Evolutionary conservation across 2,888 invertebrate genomes (phyloP).

Genomic region (Drosophila sordidula): DNA sequence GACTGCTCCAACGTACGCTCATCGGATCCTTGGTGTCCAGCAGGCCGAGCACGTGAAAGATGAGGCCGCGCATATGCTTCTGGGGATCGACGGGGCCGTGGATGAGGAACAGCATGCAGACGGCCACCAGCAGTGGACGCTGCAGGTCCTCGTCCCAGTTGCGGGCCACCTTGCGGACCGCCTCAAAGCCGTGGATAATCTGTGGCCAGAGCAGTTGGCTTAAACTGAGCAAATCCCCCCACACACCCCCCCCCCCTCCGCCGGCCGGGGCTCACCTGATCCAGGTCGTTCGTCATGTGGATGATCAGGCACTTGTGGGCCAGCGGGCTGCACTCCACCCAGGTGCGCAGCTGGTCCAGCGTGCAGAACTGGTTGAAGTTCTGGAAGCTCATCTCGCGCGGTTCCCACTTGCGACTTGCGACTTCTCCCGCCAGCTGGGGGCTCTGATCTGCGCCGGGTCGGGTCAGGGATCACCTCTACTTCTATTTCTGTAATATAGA

Average conservation of each 20-base stretch:
- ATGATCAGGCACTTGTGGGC: not conserved
- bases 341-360: not conserved
- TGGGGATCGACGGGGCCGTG: not conserved
- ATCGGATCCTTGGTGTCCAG: conserved; percentile 24
- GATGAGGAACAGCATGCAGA: conserved; percentile 13
- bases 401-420: too few relatives aligned
- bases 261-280: conserved; percentile 5
- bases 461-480: too few relatives aligned
- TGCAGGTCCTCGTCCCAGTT: conserved; percentile 12
- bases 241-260: too few relatives aligned
- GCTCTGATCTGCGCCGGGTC: too few relatives aligned
- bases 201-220: not conserved
- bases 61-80: not conserved
- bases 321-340: not conserved
- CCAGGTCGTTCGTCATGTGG: not conserved
- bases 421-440: too few relatives aligned
- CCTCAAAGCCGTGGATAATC: not conserved
- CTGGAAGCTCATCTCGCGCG: not conserved
- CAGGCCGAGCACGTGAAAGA: conserved; percentile 12
- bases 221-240: too few relatives aligned
- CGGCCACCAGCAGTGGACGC: not conserved
- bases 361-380: not conserved
- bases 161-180: not conserved
- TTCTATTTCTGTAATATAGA: too few relatives aligned
- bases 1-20: too few relatives aligned